Base-by-base conservation (phyloP, 2,888 invertebrate species). In the Stenoptilia bipunctidactyla region DNA sequence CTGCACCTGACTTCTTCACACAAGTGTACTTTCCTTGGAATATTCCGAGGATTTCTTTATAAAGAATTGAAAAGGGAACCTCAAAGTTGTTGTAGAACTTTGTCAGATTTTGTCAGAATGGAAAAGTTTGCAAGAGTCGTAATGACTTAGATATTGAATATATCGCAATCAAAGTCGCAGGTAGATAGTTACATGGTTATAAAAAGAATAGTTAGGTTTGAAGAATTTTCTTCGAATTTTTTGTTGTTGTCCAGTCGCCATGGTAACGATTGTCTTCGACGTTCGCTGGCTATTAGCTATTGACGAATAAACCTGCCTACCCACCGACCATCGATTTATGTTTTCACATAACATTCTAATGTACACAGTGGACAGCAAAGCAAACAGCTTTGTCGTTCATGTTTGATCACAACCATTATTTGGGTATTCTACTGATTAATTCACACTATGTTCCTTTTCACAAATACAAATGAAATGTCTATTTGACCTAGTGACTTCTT, bases 241-340 rank as follows among this genome's bases (percentile, higher is more conserved):
- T 3, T 80, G 77, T 80, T 80, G 77, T 64, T 53, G 55, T 51
- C 53, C 45, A 46, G 80, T 80, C 52, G 53, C 63, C 75, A 51
- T 48, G 75, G 65, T 52, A 55, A 76, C 73, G 62, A 62, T 69
- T 72, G 76, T 80, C 79, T 80, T 77, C 61, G 58, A 65, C 61
- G 61, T 37, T 66, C 67, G 68, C 52, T 54, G 45, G 54, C 68
- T 68, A 77, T 75, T 72, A 76, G 70, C 63, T 71, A 72, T 76
- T 74, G 79, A 80, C 79, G 71, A 67, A 73, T 69, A 70, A 20
- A 62, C 55, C 55, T 55, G 57, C 8, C 10, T 33, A 12, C 25
- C 25, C 25, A 25, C 30, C 30, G n/a, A 3, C 4, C 30, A 30
- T 30, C 30, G 30, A 30, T 30, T 30, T 30, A 12, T 30, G 30